Percentiles rank a stretch among this genome's conserved stretches.
Evolutionary conservation across 2,797 vertebrate species (phyloP).

Genomic region (Etheostoma nigrum): DNA sequence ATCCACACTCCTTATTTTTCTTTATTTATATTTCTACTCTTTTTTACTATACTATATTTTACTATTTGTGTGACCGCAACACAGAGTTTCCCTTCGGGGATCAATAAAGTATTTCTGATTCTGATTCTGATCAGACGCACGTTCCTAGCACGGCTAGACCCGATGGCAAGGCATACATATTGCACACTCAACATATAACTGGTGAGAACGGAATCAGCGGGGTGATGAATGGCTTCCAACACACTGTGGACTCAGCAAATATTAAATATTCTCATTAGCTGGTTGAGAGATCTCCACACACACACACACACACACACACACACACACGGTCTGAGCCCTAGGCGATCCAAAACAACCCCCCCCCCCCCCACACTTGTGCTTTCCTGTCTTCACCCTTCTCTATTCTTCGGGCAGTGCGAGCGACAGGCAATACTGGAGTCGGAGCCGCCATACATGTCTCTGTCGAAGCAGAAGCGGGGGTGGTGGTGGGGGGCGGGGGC

Average conservation of each 20-base stretch:
- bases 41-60: too few species aligned
- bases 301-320: constrained; percentile 51
- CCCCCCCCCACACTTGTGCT: constrained; percentile 14
- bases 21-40: too few species aligned
- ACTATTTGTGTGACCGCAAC: too few species aligned
- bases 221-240: constrained; percentile 78
- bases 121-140: constrained; percentile 10
- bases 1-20: too few species aligned
- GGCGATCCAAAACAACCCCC: constrained; percentile 56
- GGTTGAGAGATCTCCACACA: constrained; percentile 72
- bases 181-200: constrained; percentile 72
- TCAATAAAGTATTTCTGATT: too few species aligned
- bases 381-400: constrained; percentile 43
- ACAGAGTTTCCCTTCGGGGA: too few species aligned
- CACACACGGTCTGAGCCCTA: constrained; percentile 38
- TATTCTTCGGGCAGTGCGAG: constrained; percentile 24
- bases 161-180: constrained; percentile 49
- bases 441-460: constrained; percentile 56
- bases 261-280: constrained; percentile 85
- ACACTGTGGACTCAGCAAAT: constrained; percentile 81
- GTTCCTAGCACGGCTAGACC: constrained; percentile 25
- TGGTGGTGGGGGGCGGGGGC: too few species aligned
- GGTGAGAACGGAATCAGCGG: constrained; percentile 59
- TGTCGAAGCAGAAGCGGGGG: constrained; percentile 58
- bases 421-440: constrained; percentile 32